These are phyloP conservation scores for Spodoptera frugiperda DNA, from an alignment of 1,140 invertebrate genomes.

Conservation along the genomic window DNA sequence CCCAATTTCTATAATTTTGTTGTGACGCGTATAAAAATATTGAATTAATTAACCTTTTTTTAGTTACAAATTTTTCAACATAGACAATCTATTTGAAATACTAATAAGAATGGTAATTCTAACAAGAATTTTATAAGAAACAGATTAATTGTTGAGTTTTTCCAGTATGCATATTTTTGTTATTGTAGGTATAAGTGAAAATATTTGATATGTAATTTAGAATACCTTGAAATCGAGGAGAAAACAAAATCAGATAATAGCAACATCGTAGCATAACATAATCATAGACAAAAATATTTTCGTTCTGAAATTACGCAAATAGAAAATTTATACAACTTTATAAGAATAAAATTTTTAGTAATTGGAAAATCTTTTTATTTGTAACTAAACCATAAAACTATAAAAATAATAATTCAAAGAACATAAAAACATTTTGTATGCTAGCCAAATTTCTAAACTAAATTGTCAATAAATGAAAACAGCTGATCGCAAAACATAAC, in stretches of 20 bases:
- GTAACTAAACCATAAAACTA: no score
- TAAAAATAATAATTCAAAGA: background rate
- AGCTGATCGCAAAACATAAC: conserved; percentile 39
- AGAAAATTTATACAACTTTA: background rate
- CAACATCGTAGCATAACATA: background rate
- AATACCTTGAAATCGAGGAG: background rate
- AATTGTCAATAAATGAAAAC: conserved; percentile 17
- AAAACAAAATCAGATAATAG: background rate
- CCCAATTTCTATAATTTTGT: background rate
- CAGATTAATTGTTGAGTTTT: no score
- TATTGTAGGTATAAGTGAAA: no score
- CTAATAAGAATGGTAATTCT: no score
- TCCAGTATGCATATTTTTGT: no score
- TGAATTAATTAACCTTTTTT: no score
- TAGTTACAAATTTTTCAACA: background rate
- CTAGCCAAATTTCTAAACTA: background rate
- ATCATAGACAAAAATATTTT: conserved; percentile 29
- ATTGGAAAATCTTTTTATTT: background rate
- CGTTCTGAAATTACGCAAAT: background rate
- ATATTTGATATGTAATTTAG: background rate
- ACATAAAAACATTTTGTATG: background rate
- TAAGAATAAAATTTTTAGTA: background rate
- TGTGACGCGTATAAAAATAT: no score
- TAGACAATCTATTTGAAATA: no score
- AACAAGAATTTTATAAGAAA: no score